Evolutionary conservation across 2,113 vertebrate genomes (phyloP), one percentile per base, ranked within the genome.

Genomic region (Phainopepla nitens): DNA sequence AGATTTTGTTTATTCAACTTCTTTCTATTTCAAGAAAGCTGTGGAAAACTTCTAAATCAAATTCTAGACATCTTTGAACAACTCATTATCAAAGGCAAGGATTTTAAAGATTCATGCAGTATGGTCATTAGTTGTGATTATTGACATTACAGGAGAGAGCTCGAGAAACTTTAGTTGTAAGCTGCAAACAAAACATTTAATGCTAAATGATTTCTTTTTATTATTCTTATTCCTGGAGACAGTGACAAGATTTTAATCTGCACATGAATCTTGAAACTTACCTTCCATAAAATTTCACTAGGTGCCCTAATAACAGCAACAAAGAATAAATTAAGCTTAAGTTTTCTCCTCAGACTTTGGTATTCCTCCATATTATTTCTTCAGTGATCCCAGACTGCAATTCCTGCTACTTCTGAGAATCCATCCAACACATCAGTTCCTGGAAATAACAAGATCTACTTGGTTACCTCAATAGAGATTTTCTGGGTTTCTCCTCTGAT

Each of bases 391-490:
- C 51, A 66, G 23, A 3, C 72, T 58, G 15, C 21, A 65, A 31
- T 57, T 51, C 8, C 20, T 62, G 62, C n/a, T 70, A 8, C 22
- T 82, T 82, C 28, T 36, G 27, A 65, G 29, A 82, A 75, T 50
- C 4, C 6, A 65, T 41, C 6, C 20, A 36, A 39, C 3, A 41
- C 4, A 15, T 39, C 13, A 1, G 12, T 36, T 70, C 51, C 33
- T 51, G 36, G 8, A 89, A 94, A 41, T 19, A 58, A 20, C 2
- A 78, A 50, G 13, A 56, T 51, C 23, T 60, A 28, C 17, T 75
- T 13, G 0, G 9, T 50, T 44, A 24, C 4, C 0, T 3, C 19
- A 72, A 4, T 2, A 56, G 5, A 57, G 17, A 3, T 42, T 73
- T 45, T 80, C 44, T 73, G 42, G 45, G 5, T 4, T 49, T 68